Percentiles rank a stretch among this genome's conserved stretches.
Conservation (phyloP, 2,888 invertebrate species). For the Chymomyza amoena region DNA sequence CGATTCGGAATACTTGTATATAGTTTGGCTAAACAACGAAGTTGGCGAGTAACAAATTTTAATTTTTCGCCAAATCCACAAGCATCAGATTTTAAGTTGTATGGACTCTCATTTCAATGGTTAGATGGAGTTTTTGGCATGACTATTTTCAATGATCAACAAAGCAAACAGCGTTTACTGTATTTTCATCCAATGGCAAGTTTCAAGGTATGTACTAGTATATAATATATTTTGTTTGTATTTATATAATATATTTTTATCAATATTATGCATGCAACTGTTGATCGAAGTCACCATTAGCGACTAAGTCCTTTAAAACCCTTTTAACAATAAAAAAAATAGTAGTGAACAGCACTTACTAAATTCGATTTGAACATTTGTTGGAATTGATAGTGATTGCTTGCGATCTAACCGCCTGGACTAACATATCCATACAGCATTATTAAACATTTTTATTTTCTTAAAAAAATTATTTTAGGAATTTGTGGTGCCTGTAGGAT, state of each 20-base stretch:
- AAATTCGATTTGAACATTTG: no score
- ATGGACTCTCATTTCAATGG: conserved; percentile 89
- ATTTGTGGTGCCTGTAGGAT: conserved; percentile 85
- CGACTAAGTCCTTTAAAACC: no score
- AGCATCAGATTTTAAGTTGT: conserved; percentile 86
- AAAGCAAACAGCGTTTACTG: conserved; percentile 82
- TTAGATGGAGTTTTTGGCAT: conserved; percentile 89
- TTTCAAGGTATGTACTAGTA: conserved; percentile 80
- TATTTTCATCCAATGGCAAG: conserved; percentile 92
- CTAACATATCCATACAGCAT: neutral
- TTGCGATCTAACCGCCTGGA: no score
- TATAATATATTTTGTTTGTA: no score
- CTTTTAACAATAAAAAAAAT: no score
- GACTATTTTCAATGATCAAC: conserved; percentile 82
- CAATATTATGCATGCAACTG: neutral
- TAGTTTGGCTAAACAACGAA: conserved; percentile 72
- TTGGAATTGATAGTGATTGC: no score
- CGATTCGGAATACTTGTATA: conserved; percentile 80
- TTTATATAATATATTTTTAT: neutral
- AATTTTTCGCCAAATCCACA: conserved; percentile 76
- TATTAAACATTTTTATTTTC: neutral
- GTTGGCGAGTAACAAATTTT: conserved; percentile 77
- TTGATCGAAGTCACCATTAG: neutral
- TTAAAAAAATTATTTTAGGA: conserved; percentile 78
- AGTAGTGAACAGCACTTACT: no score